A percentile compares a stretch with the other conserved stretches of the same genome.
phyloP scores from a whole-genome alignment of 2,113 vertebrate species.

The Sigmodon hispidus region DNA sequence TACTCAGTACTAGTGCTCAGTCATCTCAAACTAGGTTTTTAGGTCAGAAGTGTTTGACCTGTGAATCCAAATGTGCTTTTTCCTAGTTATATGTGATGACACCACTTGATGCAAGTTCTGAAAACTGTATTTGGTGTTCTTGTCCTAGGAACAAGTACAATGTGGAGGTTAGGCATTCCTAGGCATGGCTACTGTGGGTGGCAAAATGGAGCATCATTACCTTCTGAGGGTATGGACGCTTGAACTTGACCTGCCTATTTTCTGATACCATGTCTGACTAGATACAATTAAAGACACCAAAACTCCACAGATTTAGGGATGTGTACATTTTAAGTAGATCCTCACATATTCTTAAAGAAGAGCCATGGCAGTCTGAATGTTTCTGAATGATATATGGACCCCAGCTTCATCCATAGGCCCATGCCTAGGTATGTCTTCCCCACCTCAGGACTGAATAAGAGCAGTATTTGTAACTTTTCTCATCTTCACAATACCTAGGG shows the following conservation, averaged over 20 bases:
- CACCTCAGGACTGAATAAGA: background rate
- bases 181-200: too few species aligned
- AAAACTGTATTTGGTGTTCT: background rate
- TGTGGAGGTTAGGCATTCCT: background rate
- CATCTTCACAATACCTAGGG: too few species aligned
- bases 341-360: background rate
- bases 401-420: fast-evolving
- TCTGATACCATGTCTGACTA: background rate
- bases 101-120: background rate
- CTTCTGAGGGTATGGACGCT: fast-evolving
- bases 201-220: background rate
- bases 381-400: background rate
- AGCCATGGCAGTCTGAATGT: background rate
- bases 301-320: background rate
- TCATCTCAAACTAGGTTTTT: background rate
- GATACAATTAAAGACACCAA: background rate
- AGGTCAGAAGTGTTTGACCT: too few species aligned
- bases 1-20: fast-evolving
- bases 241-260: background rate
- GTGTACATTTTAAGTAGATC: background rate
- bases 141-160: background rate
- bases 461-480: background rate
- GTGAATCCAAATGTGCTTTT: background rate
- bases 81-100: fast-evolving
- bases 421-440: background rate